Conservation (phyloP, 2,113 vertebrate genomes). For the Anarrhichthys ocellatus region DNA sequence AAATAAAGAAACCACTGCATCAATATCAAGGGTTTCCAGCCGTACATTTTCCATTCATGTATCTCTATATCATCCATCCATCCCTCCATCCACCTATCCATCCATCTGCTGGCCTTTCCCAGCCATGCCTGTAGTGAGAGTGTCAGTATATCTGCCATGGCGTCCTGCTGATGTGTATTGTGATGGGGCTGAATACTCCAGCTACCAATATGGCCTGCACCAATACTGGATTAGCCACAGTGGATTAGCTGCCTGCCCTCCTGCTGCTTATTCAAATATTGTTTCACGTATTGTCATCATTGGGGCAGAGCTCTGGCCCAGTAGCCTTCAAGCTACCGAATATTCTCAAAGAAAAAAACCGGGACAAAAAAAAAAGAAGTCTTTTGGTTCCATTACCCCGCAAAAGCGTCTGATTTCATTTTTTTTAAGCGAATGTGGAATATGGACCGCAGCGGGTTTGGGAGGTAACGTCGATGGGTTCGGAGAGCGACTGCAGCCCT, state of each 20-base stretch:
- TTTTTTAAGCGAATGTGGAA: constrained; percentile 50
- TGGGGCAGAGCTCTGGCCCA: constrained; percentile 67
- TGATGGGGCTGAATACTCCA: constrained; percentile 79
- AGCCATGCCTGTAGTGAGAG: constrained; percentile 69
- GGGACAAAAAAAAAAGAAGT: constrained; percentile 5
- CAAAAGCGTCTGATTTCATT: constrained; percentile 58
- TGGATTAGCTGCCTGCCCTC: constrained; percentile 82
- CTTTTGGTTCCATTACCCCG: constrained; percentile 50
- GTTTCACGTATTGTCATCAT: constrained; percentile 85
- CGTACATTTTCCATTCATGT: constrained; percentile 13
- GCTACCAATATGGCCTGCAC: constrained; percentile 82
- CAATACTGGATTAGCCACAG: constrained; percentile 85
- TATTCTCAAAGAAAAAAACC: constrained; percentile 66
- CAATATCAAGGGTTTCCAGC: constrained; percentile 12
- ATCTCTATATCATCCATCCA: constrained; percentile 37
- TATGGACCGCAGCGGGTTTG: constrained; percentile 13
- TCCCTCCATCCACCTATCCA: constrained; percentile 52
- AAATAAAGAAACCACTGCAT: constrained; percentile 1
- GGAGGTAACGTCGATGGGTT: constrained; percentile 32
- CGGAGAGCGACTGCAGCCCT: constrained; percentile 33
- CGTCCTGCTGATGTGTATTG: constrained; percentile 83
- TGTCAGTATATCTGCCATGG: constrained; percentile 83
- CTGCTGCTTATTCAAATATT: constrained; percentile 86
- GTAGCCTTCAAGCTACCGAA: constrained; percentile 58
- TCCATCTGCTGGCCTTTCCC: constrained; percentile 79